Evolutionary conservation across 2,113 vertebrate species (phyloP).

Genomic region (Symphodus melops): DNA sequence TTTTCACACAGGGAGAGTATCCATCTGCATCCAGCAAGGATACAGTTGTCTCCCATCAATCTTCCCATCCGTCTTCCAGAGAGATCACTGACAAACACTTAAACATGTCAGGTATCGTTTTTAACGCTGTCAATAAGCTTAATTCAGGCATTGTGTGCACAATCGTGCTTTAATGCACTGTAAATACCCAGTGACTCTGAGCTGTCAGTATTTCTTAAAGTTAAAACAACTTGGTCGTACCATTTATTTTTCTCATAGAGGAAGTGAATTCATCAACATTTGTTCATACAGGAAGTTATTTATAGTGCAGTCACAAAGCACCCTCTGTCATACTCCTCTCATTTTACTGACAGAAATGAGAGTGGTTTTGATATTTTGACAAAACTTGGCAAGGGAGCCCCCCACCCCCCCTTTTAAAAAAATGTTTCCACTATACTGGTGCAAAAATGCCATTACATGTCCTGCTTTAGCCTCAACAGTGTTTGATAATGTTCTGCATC

Average conservation of each 20-base stretch:
- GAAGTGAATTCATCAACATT: not conserved
- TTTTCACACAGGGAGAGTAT: too few relatives aligned
- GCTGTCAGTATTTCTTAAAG: not conserved
- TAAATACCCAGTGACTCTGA: not conserved
- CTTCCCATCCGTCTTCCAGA: too few relatives aligned
- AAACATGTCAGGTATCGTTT: not conserved
- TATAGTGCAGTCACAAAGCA: constrained; percentile 1
- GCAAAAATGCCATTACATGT: not conserved
- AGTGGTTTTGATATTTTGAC: not conserved
- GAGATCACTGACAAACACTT: not conserved
- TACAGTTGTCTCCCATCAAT: too few relatives aligned
- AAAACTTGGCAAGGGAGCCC: not conserved
- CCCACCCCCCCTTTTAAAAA: not conserved
- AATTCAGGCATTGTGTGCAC: not conserved
- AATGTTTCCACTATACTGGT: not conserved
- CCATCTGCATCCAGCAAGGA: too few relatives aligned
- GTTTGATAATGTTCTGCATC: not conserved
- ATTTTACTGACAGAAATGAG: constrained; percentile 3
- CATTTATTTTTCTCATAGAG: too few relatives aligned
- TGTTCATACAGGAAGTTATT: not conserved
- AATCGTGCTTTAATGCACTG: not conserved
- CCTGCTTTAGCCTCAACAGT: not conserved
- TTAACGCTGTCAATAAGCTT: not conserved
- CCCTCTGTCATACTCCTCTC: not conserved
- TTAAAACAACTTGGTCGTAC: not conserved